Evolutionary conservation across 1,140 invertebrate genomes (phyloP), one percentile per base, ranked within the genome.

Genomic region (Zaprionus gabonicus): DNA sequence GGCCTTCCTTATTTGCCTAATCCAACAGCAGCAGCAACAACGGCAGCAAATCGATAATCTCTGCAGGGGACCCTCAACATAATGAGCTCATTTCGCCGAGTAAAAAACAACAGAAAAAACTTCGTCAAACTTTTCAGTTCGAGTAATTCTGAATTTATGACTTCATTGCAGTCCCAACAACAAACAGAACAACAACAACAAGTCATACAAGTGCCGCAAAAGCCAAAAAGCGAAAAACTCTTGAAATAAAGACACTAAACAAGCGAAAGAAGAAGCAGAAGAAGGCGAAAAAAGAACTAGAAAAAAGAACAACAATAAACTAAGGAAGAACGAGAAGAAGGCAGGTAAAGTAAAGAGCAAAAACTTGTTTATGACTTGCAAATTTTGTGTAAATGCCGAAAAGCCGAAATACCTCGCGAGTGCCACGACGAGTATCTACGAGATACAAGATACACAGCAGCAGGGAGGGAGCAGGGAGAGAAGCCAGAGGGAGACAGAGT

Each of bases 281-380:
- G 20, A 20, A 27, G 15, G 49, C 27, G 67, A n/a, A 34, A 28
- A 38, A 38, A 65, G 20, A 20, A 34, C 28, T 28, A 66, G 55
- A 55, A 76, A 69, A 65, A 41, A n/a, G n/a, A n/a, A 46, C 25
- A 60, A 49, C 34, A 69, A 56, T 56, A 63, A 63, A 66, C 31
- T 20, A 34, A 55, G 66, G 23, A 27, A 44, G 71, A 13, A 15
- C 5, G 7, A 17, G 41, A 17, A 46, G n/a, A 25, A 46, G 64
- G 80, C 69, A 85, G 81, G 76, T 78, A 84, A 79, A 79, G 74
- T 66, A 88, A 84, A 81, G 84, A 90, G 85, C 63, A 90, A 88
- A 88, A 88, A 88, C 85, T 88, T 88, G 85, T 90, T 88, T 88
- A 88, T 88, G 84, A 88, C 84, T 88, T 88, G 84, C 85, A 90